A percentile compares a stretch with the other conserved stretches of the same genome.
phyloP scores from a whole-genome alignment of 2,113 vertebrate genomes.

The Nothobranchius furzeri region DNA sequence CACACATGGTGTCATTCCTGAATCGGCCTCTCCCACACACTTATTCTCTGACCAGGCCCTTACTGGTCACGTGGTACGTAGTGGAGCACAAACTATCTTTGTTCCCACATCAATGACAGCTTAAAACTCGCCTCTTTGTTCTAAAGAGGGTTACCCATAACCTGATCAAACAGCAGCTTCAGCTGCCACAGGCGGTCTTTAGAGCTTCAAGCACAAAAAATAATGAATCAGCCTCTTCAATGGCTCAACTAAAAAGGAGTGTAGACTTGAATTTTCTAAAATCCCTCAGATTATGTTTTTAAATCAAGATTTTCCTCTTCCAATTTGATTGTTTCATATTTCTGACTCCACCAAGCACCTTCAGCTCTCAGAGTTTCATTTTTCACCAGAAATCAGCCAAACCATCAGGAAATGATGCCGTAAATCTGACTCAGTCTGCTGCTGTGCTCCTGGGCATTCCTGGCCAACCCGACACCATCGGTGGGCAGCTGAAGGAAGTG shows the following conservation, averaged over 20 bases:
- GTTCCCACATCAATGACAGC: background rate
- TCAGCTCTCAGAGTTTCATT: constrained; percentile 19
- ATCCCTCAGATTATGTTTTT: background rate
- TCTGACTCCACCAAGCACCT: constrained; percentile 5
- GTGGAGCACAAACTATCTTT: background rate
- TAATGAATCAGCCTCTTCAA: constrained; percentile 29
- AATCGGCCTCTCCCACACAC: no score
- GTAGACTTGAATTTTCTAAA: background rate
- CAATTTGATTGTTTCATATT: background rate
- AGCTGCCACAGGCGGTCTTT: constrained; percentile 32
- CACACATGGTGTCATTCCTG: no score
- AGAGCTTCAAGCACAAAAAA: constrained; percentile 24
- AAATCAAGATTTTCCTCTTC: background rate
- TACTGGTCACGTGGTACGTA: no score
- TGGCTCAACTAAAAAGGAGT: no score
- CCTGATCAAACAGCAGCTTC: constrained; percentile 45
- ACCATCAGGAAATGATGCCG: constrained; percentile 23
- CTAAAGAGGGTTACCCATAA: constrained; percentile 20
- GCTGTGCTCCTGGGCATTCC: constrained; percentile 35
- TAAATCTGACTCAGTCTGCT: constrained; percentile 38
- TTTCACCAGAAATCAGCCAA: constrained; percentile 30
- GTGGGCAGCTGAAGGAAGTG: constrained; percentile 34
- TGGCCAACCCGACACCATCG: constrained; percentile 26
- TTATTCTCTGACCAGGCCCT: no score
- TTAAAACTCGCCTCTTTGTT: constrained; percentile 22